These are phyloP conservation scores for Spheniscus mendiculus DNA, from an alignment of 2,113 vertebrate species.

Conservation along the genomic window DNA sequence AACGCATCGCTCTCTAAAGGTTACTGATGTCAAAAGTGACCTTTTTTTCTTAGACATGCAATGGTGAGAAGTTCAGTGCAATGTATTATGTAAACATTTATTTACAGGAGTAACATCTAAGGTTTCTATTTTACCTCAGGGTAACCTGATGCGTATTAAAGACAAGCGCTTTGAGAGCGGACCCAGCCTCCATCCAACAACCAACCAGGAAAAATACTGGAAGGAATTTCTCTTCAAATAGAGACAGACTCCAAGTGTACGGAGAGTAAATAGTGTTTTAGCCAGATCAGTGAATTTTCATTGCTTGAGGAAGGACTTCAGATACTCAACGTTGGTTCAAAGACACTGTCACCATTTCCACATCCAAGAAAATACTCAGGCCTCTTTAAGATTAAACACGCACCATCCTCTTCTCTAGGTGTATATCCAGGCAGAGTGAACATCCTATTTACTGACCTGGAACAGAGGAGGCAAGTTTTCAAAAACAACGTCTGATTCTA, in stretches of 20 bases:
- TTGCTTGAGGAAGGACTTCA: not conserved
- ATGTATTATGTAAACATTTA: conserved; percentile 67
- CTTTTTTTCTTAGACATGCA: conserved; percentile 45
- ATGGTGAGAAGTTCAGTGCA: conserved; percentile 28
- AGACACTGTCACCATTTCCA: not conserved
- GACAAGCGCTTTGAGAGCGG: conserved; percentile 36
- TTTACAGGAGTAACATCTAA: conserved; percentile 54
- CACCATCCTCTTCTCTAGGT: not conserved
- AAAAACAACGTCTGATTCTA: not conserved
- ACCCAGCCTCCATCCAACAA: conserved; percentile 22
- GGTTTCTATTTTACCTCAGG: conserved; percentile 56
- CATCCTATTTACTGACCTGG: not conserved
- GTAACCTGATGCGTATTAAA: conserved; percentile 30
- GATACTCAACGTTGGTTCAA: not conserved
- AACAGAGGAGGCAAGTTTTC: not conserved
- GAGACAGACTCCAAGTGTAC: not conserved
- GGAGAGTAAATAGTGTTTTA: not conserved
- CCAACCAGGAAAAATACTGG: conserved; percentile 26
- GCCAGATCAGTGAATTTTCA: not conserved
- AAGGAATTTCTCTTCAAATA: conserved; percentile 21
- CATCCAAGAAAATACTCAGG: not conserved
- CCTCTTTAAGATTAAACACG: not conserved
- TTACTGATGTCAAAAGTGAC: conserved; percentile 66
- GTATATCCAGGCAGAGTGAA: not conserved
- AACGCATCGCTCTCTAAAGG: conserved; percentile 11